Conservation (phyloP, 2,888 invertebrate species). For the Leptopterna dolabrata region DNA sequence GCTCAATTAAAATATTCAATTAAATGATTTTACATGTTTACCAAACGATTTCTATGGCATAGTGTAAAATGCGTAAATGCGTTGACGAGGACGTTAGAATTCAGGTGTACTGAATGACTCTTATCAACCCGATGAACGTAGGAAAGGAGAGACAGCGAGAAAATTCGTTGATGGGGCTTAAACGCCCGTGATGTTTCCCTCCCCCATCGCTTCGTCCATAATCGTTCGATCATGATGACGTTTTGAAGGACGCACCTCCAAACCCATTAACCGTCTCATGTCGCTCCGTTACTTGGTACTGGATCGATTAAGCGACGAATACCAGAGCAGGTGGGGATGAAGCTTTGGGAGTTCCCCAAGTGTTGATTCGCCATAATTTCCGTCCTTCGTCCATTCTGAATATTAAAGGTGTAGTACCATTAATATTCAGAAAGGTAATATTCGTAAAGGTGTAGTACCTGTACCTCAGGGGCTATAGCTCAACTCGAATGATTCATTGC, state of each 20-base stretch:
- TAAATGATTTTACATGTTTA: no score
- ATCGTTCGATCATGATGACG: background rate
- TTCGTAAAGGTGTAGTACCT: no score
- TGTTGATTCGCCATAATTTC: background rate
- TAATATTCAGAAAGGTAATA: no score
- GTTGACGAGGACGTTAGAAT: background rate
- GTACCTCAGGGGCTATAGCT: background rate
- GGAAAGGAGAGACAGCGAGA: background rate
- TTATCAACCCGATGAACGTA: background rate
- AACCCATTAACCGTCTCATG: background rate
- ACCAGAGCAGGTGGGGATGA: background rate
- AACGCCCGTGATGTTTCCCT: background rate
- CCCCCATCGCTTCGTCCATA: background rate
- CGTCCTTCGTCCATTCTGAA: background rate
- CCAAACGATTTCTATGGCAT: no score
- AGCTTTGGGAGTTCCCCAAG: background rate
- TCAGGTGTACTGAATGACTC: background rate
- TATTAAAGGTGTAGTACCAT: no score
- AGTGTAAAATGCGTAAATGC: background rate
- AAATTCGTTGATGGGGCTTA: background rate
- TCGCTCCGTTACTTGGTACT: background rate
- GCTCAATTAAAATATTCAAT: no score
- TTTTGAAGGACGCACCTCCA: background rate
- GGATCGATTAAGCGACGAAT: conserved; percentile 2
- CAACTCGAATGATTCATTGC: background rate